Percentiles rank a stretch among this genome's conserved stretches.
Conservation (phyloP, 1,140 invertebrate species). For the Drosophila lacertosa region DNA sequence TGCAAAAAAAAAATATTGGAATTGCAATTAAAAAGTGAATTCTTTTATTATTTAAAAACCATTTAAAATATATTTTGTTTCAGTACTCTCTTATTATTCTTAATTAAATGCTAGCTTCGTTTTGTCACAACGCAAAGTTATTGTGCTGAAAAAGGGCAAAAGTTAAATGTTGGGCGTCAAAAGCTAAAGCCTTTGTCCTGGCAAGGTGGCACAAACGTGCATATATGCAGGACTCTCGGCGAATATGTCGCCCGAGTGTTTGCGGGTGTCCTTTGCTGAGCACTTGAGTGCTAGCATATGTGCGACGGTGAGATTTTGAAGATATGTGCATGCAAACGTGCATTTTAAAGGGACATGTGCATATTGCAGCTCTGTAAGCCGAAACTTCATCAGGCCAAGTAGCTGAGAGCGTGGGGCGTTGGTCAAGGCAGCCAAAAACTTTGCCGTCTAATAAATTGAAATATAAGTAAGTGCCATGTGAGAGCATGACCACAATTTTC, state of each 20-base stretch:
- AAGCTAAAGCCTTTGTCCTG: conserved; percentile 37
- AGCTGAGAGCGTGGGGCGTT: conserved; percentile 14
- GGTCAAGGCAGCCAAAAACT: conserved; percentile 25
- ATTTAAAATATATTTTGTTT: too few relatives aligned
- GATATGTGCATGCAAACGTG: conserved; percentile 22
- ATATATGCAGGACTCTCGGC: conserved; percentile 30
- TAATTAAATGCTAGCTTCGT: not conserved
- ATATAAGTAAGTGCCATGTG: conserved; percentile 55
- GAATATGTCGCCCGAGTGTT: conserved; percentile 11
- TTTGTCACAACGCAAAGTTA: conserved; percentile 15
- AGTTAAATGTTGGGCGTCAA: conserved; percentile 55
- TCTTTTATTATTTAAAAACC: too few relatives aligned
- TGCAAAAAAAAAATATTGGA: too few relatives aligned
- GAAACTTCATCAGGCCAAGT: conserved; percentile 73
- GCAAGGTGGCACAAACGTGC: conserved; percentile 41
- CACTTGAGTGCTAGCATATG: conserved; percentile 17
- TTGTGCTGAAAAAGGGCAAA: conserved; percentile 24
- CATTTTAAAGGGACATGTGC: not conserved
- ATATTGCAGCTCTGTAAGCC: conserved; percentile 40
- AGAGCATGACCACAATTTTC: conserved; percentile 43
- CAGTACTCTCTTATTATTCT: too few relatives aligned
- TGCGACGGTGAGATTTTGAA: conserved; percentile 14
- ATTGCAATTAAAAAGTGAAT: too few relatives aligned
- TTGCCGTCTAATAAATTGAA: conserved; percentile 67
- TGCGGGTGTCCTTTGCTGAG: conserved; percentile 9